Evolutionary conservation across 2,888 invertebrate species (phyloP).

Genomic region (Leucophenga maculata): DNA sequence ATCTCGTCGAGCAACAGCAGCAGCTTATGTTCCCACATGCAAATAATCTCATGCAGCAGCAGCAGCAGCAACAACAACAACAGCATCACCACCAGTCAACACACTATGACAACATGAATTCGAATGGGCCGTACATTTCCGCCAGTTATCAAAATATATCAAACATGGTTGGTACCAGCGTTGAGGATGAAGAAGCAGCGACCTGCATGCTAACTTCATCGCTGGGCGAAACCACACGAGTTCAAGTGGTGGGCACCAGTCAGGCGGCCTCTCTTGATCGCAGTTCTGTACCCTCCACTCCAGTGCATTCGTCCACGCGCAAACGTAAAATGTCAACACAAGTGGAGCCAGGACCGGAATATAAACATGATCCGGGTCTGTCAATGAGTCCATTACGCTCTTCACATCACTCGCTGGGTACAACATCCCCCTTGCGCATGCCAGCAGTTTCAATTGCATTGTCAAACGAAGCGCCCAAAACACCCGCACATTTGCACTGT

Average conservation of each 20-base stretch:
- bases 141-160: constrained; percentile 55
- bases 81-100: constrained; percentile 11
- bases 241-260: constrained; percentile 66
- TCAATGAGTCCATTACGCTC: constrained; percentile 59
- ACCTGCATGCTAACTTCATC: constrained; percentile 62
- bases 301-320: constrained; percentile 60
- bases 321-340: constrained; percentile 69
- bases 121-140: constrained; percentile 40
- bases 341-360: constrained; percentile 61
- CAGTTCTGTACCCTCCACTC: constrained; percentile 63
- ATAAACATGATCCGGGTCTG: constrained; percentile 67
- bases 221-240: constrained; percentile 56
- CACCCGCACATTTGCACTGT: constrained; percentile 67
- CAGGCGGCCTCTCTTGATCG: constrained; percentile 57
- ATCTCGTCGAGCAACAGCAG: constrained; percentile 47
- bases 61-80: too few relatives aligned
- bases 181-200: constrained; percentile 34
- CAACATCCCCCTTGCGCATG: constrained; percentile 57
- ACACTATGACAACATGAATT: too few relatives aligned
- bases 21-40: constrained; percentile 51
- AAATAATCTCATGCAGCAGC: constrained; percentile 17
- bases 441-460: constrained; percentile 37
- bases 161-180: constrained; percentile 36
- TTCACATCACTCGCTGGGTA: constrained; percentile 51
- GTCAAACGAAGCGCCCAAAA: constrained; percentile 45